Percentiles rank a stretch among this genome's conserved stretches.
These are phyloP conservation scores for Apodemus agrarius DNA, from an alignment of 2,797 vertebrate species.

Conservation along the genomic window DNA sequence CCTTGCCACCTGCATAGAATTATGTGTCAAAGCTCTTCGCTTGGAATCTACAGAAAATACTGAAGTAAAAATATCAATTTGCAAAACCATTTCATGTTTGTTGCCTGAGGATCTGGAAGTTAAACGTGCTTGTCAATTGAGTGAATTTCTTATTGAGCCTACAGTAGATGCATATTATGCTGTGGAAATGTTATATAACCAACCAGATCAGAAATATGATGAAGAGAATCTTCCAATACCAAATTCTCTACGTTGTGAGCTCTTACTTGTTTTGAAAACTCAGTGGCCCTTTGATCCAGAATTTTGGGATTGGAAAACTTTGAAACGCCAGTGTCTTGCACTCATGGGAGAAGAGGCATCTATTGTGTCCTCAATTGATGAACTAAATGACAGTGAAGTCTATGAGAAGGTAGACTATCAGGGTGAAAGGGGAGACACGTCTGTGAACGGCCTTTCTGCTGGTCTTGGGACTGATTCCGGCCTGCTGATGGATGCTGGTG, in stretches of 20 bases:
- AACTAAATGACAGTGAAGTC: constrained; percentile 95
- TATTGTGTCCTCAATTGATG: constrained; percentile 98
- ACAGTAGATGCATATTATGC: constrained; percentile 98
- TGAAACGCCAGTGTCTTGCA: constrained; percentile 96
- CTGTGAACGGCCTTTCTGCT: constrained; percentile 89
- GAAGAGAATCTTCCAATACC: constrained; percentile 96
- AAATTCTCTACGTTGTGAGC: constrained; percentile 97
- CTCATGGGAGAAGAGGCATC: constrained; percentile 99
- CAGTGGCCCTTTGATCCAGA: constrained; percentile 99
- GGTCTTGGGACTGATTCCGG: constrained; percentile 90
- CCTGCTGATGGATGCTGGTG: constrained; percentile 89
- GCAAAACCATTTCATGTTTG: constrained; percentile 98
- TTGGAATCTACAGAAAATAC: constrained; percentile 94
- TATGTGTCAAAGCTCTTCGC: constrained; percentile 95
- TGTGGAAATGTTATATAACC: constrained; percentile 97
- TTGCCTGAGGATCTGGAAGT: constrained; percentile 97
- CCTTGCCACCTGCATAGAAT: constrained; percentile 94
- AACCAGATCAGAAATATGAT: constrained; percentile 98
- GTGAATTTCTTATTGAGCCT: constrained; percentile 97
- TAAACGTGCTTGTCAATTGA: constrained; percentile 97
- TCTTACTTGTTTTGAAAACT: constrained; percentile 97
- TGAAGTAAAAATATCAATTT: constrained; percentile 95
- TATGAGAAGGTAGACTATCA: constrained; percentile 93
- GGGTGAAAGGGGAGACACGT: constrained; percentile 86
- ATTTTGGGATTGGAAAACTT: constrained; percentile 99